Conservation (phyloP, 1,140 invertebrate genomes). For the Drosophila pseudoobscura region DNA sequence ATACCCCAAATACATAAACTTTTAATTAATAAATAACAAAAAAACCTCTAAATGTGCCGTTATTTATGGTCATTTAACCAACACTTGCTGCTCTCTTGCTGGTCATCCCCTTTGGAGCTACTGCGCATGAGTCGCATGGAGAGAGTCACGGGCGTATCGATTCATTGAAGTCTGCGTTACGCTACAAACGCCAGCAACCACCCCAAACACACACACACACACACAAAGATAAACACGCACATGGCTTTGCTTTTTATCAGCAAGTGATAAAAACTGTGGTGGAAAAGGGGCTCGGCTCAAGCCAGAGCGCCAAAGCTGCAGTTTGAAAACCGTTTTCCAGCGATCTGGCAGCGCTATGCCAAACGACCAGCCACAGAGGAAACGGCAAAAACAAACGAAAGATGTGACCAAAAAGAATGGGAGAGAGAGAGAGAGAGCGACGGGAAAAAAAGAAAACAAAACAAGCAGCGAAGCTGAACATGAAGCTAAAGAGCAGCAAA, state of each 20-base stretch:
- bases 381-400: constrained; percentile 62
- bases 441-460: constrained; percentile 22
- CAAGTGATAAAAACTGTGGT: constrained; percentile 27
- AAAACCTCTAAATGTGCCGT: constrained; percentile 25
- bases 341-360: constrained; percentile 44
- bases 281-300: neutral
- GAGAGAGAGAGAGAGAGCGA: constrained; percentile 21
- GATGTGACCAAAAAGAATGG: constrained; percentile 67
- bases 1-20: neutral
- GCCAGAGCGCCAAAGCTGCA: constrained; percentile 22
- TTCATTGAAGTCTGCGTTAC: constrained; percentile 66
- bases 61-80: constrained; percentile 33
- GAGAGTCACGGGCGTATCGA: constrained; percentile 59
- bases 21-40: constrained; percentile 2
- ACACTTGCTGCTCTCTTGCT: constrained; percentile 40
- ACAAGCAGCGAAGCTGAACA: constrained; percentile 22
- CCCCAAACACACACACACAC: constrained; percentile 7
- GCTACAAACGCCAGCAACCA: constrained; percentile 52
- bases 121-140: constrained; percentile 55
- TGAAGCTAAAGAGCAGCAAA: constrained; percentile 16
- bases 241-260: constrained; percentile 52
- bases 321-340: constrained; percentile 27
- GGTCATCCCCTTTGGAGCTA: constrained; percentile 18
- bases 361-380: constrained; percentile 16
- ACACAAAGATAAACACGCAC: neutral